phyloP scores from a whole-genome alignment of 2,113 vertebrate species.

The Zapornia atra region DNA sequence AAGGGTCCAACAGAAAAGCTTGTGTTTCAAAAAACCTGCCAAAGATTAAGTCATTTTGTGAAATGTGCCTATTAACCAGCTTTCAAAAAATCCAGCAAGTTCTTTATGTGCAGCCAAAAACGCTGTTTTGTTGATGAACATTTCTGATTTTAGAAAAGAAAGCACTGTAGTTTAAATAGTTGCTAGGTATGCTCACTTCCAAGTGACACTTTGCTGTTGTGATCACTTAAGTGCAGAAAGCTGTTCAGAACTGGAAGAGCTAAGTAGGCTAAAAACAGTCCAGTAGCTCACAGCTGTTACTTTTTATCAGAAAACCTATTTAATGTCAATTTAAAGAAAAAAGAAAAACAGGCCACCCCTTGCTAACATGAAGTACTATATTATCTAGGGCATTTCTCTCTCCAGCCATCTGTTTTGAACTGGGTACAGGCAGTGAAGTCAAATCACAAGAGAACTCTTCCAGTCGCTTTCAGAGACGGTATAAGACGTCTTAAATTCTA shows the following conservation, averaged over 20 bases:
- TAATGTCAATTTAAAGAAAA: not conserved
- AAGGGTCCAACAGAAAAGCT: not conserved
- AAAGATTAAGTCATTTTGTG: not conserved
- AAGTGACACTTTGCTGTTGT: not conserved
- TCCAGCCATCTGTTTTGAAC: conserved; percentile 18
- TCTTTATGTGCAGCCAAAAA: conserved; percentile 12
- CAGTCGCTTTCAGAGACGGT: not conserved
- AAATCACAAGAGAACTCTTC: not conserved
- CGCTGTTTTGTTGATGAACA: not conserved
- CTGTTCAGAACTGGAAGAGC: not conserved
- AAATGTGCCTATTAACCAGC: not conserved
- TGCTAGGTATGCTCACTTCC: not conserved
- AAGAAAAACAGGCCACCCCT: not conserved
- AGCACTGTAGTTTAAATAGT: not conserved
- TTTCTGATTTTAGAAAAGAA: conserved; percentile 3
- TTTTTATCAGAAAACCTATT: not conserved
- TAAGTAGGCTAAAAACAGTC: not conserved
- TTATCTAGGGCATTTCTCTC: not conserved
- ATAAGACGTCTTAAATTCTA: not conserved
- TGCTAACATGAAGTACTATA: not conserved
- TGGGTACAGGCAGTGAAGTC: not conserved
- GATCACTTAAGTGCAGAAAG: not conserved
- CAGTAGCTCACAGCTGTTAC: not conserved
- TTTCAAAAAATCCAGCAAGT: not conserved
- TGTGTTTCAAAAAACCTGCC: not conserved